phyloP scores from a whole-genome alignment of 2,888 invertebrate species.

The Leuctra nigra region DNA sequence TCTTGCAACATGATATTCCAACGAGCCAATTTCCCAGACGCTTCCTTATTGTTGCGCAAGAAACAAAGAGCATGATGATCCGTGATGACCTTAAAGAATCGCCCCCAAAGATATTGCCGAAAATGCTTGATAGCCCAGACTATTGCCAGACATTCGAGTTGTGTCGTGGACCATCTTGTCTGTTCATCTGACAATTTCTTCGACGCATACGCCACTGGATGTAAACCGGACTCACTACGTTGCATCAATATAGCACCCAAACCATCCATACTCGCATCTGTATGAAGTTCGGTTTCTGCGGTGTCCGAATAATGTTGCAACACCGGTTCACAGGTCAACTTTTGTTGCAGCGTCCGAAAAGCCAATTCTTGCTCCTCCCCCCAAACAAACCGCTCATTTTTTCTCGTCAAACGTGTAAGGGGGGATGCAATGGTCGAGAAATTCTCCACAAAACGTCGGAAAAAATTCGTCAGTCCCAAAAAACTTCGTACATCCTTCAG shows the following conservation, averaged over 20 bases:
- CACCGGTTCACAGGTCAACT: not conserved
- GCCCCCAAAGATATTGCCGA: not conserved
- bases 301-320: slow-evolving; percentile 29
- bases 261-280: slow-evolving; percentile 1
- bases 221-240: not conserved
- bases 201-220: not conserved
- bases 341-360: slow-evolving; percentile 26
- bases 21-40: slow-evolving; percentile 15
- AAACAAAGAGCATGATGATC: slow-evolving; percentile 21
- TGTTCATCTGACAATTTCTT: not conserved
- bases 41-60: slow-evolving; percentile 1
- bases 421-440: not conserved
- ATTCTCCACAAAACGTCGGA: not conserved
- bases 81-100: not conserved
- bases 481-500: not conserved
- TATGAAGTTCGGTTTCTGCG: not conserved
- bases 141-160: not conserved
- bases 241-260: slow-evolving; percentile 14
- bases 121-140: not conserved
- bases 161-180: not conserved
- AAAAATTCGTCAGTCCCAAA: not conserved
- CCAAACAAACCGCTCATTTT: slow-evolving; percentile 10
- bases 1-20: slow-evolving; percentile 18
- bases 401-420: slow-evolving; percentile 1
- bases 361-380: not conserved